Conservation (phyloP, 1,140 invertebrate species). For the Sweltsa coloradensis region DNA sequence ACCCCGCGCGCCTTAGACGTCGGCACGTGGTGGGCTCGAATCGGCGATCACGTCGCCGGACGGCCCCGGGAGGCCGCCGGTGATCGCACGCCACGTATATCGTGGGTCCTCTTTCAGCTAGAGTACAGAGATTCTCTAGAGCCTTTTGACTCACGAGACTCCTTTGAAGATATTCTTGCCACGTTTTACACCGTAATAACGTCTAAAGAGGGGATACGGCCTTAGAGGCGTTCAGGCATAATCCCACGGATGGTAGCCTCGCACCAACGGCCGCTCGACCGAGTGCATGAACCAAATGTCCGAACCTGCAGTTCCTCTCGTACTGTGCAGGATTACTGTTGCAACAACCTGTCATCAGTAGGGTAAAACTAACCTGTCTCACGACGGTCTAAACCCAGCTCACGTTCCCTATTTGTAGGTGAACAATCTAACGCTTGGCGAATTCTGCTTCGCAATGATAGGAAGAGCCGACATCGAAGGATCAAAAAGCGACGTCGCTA, state of each 20-base stretch:
- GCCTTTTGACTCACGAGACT: too few relatives aligned
- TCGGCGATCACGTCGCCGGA: too few relatives aligned
- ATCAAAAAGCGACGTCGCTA: slow-evolving; percentile 54
- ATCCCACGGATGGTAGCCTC: slow-evolving; percentile 71
- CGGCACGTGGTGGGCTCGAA: too few relatives aligned
- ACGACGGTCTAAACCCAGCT: slow-evolving; percentile 63
- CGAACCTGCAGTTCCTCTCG: slow-evolving; percentile 71
- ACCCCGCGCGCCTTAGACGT: too few relatives aligned
- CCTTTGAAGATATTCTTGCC: too few relatives aligned
- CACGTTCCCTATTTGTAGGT: slow-evolving; percentile 48
- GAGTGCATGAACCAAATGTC: slow-evolving; percentile 64
- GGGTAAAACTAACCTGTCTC: slow-evolving; percentile 56
- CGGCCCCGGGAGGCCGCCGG: too few relatives aligned
- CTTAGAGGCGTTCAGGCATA: slow-evolving; percentile 77
- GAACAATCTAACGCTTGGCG: slow-evolving; percentile 48
- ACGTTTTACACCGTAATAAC: too few relatives aligned
- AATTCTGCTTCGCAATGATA: slow-evolving; percentile 48
- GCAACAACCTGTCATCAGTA: slow-evolving; percentile 24
- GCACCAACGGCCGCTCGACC: slow-evolving; percentile 50
- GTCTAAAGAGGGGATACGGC: slow-evolving; percentile 55
- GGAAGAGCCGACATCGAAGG: slow-evolving; percentile 51
- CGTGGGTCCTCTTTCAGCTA: too few relatives aligned
- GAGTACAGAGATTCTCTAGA: too few relatives aligned
- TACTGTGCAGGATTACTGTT: slow-evolving; percentile 42
- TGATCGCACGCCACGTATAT: too few relatives aligned